phyloP scores from a whole-genome alignment of 2,113 vertebrate genomes.

The Bos taurus region ARS-UCD2.0 NC_037329.1:58523501-58524000 shows the following conservation, averaged over 20 bases:
- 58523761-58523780: neutral
- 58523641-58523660: neutral
- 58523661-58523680: neutral
- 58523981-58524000: neutral
- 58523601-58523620: too few relatives aligned
- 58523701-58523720: neutral
- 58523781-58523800: neutral
- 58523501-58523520: neutral
- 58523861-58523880: neutral
- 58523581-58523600: neutral
- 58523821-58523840: neutral
- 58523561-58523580: neutral
- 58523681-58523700: neutral
- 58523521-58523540: neutral
- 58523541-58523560: neutral
- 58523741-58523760: neutral
- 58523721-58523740: neutral
- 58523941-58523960: neutral
- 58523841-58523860: neutral
- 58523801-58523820: neutral
- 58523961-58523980: neutral
- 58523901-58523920: neutral
- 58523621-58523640: neutral
- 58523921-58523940: neutral
- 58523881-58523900: neutral